phyloP scores from a whole-genome alignment of 2,888 invertebrate genomes.

The Cantharis rufa region DNA sequence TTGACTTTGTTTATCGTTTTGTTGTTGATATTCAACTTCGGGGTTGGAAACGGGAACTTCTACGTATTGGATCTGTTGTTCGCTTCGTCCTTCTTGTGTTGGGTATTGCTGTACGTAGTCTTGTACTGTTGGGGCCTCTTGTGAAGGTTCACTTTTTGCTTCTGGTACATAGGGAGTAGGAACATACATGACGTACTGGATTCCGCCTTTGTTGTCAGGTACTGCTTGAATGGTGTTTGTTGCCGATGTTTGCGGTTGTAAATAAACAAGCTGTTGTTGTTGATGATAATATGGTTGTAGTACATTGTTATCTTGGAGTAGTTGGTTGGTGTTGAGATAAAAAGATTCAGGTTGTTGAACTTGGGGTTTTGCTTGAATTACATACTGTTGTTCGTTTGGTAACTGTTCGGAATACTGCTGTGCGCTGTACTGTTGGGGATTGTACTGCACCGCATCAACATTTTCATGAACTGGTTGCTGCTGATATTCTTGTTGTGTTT shows the following conservation, averaged over 20 bases:
- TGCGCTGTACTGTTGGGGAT: background rate
- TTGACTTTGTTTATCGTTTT: background rate
- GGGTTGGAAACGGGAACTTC: background rate
- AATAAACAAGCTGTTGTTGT: conserved; percentile 46
- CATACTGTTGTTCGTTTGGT: background rate
- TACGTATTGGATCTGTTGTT: conserved; percentile 5
- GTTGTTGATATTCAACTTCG: background rate
- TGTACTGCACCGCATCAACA: background rate
- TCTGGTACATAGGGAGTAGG: conserved; percentile 34
- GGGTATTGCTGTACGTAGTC: background rate
- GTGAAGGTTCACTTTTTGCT: conserved; percentile 15
- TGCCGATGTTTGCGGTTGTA: conserved; percentile 42
- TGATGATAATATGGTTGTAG: conserved; percentile 41
- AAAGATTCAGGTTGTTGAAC: background rate
- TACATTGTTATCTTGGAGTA: conserved; percentile 26
- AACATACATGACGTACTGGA: conserved; percentile 50
- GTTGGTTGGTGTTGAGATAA: conserved; percentile 39
- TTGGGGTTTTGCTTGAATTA: background rate
- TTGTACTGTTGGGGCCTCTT: conserved; percentile 9
- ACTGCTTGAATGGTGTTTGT: conserved; percentile 47
- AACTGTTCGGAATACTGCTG: conserved; percentile 3
- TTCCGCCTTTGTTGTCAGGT: conserved; percentile 46
- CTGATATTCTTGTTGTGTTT: conserved; percentile 31
- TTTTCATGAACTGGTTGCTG: conserved; percentile 4
- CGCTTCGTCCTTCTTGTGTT: background rate